Evolutionary conservation across 2,888 invertebrate species (phyloP), one percentile per base, ranked within the genome.

Genomic region (Netelia melanura): DNA sequence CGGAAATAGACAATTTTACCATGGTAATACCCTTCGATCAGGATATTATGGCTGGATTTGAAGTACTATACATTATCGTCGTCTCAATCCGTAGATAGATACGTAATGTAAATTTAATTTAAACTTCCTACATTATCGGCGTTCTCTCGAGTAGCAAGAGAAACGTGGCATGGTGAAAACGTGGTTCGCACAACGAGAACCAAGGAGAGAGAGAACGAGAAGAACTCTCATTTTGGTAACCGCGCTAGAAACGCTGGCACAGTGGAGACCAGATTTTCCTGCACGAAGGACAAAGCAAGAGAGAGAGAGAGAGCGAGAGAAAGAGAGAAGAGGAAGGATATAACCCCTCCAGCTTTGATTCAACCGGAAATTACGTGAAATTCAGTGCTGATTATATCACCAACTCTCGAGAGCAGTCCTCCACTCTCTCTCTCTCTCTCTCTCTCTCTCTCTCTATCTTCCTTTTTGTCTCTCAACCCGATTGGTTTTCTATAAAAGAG

Each of bases 361-460:
- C 86, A 87, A 86, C 84, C 88, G 89, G 87, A 89, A 89, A 89
- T 88, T 90, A 89, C 88, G 87, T 86, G 89, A 86, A 89, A 90
- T 90, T 90, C 89, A 89, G 86, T 88, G 88, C 88, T 89, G 90
- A 91, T 90, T 90, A 89, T 89, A 88, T 89, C 89, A 87, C 81
- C 77, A 79, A 86, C 86, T 86, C 83, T 81, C 82, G 65, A 83
- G 81, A 79, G 83, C 83, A 85, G 81, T 76, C 78, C 86, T 67
- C 84, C 67, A 58, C 72, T 67, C 21, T 62, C 43, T n/a, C 44
- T 2, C 58, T 58, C 5, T 62, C 43, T n/a, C 44, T 2, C 58
- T 58, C 5, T 58, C 17, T 68, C 48, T 1, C 23, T 52, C 71
- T 44, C 72, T n/a, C 54, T 21, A 8, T 23, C 58, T 65, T 2